A percentile compares a stretch with the other conserved stretches of the same genome.
These are phyloP conservation scores for Agrenia bidenticulata DNA, from an alignment of 2,888 invertebrate genomes.

Conservation along the genomic window DNA sequence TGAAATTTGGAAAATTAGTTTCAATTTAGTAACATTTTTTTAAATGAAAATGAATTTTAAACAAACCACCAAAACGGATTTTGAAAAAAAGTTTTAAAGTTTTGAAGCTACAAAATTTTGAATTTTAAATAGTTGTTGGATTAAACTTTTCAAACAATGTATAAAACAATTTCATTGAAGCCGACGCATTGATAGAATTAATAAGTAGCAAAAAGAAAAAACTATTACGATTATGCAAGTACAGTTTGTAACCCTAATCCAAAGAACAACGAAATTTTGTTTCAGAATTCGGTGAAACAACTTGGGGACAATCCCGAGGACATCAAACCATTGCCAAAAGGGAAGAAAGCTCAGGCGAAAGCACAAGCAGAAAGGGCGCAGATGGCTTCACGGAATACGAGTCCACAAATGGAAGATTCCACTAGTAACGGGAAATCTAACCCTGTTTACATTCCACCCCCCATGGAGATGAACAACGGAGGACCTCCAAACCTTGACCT, in stretches of 20 bases:
- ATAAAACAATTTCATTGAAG: too few species aligned
- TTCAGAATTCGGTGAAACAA: constrained; percentile 52
- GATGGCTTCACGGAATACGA: constrained; percentile 10
- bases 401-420: constrained; percentile 9
- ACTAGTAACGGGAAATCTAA: constrained; percentile 6
- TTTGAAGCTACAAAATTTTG: too few species aligned
- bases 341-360: constrained; percentile 15
- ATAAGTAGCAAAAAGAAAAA: background rate
- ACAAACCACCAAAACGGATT: too few species aligned
- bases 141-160: too few species aligned
- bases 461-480: background rate
- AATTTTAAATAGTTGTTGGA: too few species aligned
- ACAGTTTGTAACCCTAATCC: too few species aligned
- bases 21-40: too few species aligned
- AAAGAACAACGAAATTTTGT: background rate
- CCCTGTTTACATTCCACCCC: background rate
- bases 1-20: too few species aligned
- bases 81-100: too few species aligned
- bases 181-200: too few species aligned
- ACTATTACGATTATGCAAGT: too few species aligned
- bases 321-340: constrained; percentile 24
- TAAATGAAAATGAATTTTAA: too few species aligned
- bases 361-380: background rate
- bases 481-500: background rate
- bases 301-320: constrained; percentile 39